phyloP scores from a whole-genome alignment of 2,797 vertebrate genomes.

The Rhinoraja longicauda region DNA sequence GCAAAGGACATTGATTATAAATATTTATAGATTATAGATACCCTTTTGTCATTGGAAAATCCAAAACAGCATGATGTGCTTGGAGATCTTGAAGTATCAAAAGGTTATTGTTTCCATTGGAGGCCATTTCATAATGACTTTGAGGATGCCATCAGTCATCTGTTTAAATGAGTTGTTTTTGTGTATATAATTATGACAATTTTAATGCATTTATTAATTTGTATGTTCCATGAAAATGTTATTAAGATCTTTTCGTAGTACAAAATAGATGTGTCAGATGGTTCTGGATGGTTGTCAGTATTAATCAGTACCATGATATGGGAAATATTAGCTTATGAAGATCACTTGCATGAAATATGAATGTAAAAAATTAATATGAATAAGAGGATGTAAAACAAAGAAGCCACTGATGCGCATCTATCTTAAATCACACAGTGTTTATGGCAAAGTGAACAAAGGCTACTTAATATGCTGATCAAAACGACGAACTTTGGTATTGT shows the following conservation, averaged over 20 bases:
- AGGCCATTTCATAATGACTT: not conserved
- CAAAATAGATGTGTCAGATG: not conserved
- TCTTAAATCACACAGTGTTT: not conserved
- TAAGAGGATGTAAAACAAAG: not conserved
- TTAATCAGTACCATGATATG: not conserved
- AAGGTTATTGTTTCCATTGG: not conserved
- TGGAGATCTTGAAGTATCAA: not conserved
- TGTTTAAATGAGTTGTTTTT: not conserved
- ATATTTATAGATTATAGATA: too few relatives aligned
- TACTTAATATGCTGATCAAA: slow-evolving; percentile 3
- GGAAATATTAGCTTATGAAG: not conserved
- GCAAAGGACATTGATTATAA: not conserved
- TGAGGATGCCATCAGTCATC: not conserved
- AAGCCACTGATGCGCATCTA: not conserved
- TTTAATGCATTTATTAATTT: not conserved
- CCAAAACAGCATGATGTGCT: not conserved
- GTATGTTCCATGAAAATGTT: not conserved
- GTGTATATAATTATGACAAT: not conserved
- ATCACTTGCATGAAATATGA: not conserved
- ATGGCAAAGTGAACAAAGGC: not conserved
- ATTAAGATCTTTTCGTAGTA: not conserved
- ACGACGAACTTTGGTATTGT: not conserved
- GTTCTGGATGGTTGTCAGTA: not conserved
- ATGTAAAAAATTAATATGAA: not conserved
- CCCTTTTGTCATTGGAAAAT: not conserved